These are phyloP conservation scores for Callyntrura sp. DNA, from an alignment of 2,888 invertebrate species.

Conservation along the genomic window DNA sequence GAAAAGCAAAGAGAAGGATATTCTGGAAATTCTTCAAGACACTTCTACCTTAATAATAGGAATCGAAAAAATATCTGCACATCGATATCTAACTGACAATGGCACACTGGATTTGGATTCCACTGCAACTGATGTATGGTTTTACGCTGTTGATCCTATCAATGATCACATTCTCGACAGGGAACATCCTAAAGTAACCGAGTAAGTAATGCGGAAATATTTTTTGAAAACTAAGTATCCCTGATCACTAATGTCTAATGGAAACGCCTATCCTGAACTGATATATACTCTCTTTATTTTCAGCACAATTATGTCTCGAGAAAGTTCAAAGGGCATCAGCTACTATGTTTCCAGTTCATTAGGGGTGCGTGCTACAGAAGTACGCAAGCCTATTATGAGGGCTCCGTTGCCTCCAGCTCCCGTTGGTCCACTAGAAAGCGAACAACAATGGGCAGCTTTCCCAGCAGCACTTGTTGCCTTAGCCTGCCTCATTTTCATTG, in stretches of 20 bases:
- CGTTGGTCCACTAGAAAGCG: slow-evolving; percentile 81
- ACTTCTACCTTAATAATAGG: slow-evolving; percentile 92
- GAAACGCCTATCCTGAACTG: no score
- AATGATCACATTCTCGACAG: slow-evolving; percentile 91
- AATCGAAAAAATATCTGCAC: slow-evolving; percentile 93
- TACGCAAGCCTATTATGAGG: slow-evolving; percentile 88
- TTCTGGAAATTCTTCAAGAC: slow-evolving; percentile 89
- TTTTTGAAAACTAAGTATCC: no score
- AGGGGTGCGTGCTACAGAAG: slow-evolving; percentile 89
- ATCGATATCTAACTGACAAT: slow-evolving; percentile 91
- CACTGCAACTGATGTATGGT: slow-evolving; percentile 94
- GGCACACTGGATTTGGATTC: slow-evolving; percentile 90
- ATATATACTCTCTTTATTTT: not conserved
- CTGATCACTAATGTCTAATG: not conserved
- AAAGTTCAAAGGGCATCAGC: slow-evolving; percentile 89
- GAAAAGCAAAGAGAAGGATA: slow-evolving; percentile 87
- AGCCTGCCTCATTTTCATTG: slow-evolving; percentile 94
- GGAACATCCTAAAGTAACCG: slow-evolving; percentile 90
- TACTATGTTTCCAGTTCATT: slow-evolving; percentile 90
- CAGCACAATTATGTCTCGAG: slow-evolving; percentile 88
- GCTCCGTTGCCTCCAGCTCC: slow-evolving; percentile 84
- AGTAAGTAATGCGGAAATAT: slow-evolving; percentile 86
- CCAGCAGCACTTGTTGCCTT: slow-evolving; percentile 96
- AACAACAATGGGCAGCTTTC: slow-evolving; percentile 89
- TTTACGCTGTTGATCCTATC: slow-evolving; percentile 93